phyloP scores from a whole-genome alignment of 2,797 vertebrate genomes.

The Leptatherina wallacei region DNA sequence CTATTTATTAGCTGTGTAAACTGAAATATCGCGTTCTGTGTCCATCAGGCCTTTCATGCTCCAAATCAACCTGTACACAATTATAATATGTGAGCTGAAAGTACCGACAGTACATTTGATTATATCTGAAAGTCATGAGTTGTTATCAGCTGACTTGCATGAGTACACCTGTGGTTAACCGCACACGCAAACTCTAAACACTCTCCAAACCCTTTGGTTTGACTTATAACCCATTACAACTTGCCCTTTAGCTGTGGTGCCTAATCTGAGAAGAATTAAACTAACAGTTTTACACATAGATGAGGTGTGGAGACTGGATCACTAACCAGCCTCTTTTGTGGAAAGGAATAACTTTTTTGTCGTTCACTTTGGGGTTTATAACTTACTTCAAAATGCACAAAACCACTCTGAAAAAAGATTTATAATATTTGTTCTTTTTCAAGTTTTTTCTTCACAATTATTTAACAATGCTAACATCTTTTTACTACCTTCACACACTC shows the following conservation, averaged over 20 bases:
- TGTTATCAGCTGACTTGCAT: not conserved
- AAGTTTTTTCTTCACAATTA: not conserved
- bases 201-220: not conserved
- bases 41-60: slow-evolving; percentile 33
- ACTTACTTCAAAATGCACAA: not conserved
- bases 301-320: too few relatives aligned
- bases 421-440: not conserved
- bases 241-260: not conserved
- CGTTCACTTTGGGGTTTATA: not conserved
- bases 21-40: too few relatives aligned
- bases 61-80: slow-evolving; percentile 24
- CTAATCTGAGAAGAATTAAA: not conserved
- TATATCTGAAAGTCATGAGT: not conserved
- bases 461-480: not conserved
- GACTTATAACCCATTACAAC: not conserved
- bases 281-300: too few relatives aligned
- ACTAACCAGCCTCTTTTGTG: not conserved
- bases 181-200: slow-evolving; percentile 1
- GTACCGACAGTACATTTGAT: slow-evolving; percentile 10
- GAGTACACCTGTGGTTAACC: slow-evolving; percentile 14
- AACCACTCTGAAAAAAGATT: not conserved
- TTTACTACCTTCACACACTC: not conserved
- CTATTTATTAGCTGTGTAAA: not conserved
- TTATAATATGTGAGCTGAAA: slow-evolving; percentile 28
- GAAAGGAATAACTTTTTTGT: not conserved